Percentiles rank a stretch among this genome's conserved stretches.
Conservation (phyloP, 2,888 invertebrate species). For the Idaea biselata region DNA sequence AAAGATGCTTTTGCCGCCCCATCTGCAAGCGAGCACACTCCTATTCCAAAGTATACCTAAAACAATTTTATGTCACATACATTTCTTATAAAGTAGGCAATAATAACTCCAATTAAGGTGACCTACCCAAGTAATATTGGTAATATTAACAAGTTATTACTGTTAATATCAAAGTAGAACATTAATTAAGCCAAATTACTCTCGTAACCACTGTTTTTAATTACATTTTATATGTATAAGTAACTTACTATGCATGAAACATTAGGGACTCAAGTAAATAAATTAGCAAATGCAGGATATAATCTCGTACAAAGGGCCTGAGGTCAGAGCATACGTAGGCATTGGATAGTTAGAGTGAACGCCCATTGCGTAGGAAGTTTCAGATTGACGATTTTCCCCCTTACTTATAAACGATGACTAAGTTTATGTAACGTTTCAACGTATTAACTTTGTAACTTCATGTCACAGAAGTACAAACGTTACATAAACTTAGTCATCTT, state of each 20-base stretch:
- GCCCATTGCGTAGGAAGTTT: slow-evolving; percentile 40
- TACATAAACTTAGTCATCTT: too few species aligned
- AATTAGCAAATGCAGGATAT: slow-evolving; percentile 1
- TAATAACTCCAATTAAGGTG: neutral
- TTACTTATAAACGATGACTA: too few species aligned
- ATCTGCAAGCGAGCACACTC: too few species aligned
- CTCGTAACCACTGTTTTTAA: neutral
- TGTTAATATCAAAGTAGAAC: neutral
- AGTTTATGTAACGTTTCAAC: too few species aligned
- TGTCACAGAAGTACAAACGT: too few species aligned
- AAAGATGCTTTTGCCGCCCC: too few species aligned
- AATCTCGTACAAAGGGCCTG: neutral
- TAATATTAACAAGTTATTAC: slow-evolving; percentile 12
- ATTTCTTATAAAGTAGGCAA: neutral
- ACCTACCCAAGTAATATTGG: slow-evolving; percentile 12
- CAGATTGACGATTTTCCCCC: neutral
- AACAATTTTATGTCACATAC: neutral
- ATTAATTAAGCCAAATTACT: neutral
- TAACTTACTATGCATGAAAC: neutral
- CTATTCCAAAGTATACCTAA: neutral
- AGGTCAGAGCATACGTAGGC: slow-evolving; percentile 3
- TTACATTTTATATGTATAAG: neutral
- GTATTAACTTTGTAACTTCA: too few species aligned
- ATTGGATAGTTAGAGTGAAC: slow-evolving; percentile 46
- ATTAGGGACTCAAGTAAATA: neutral